Evolutionary conservation across 2,888 invertebrate genomes (phyloP).

Genomic region (Bombylius major): DNA sequence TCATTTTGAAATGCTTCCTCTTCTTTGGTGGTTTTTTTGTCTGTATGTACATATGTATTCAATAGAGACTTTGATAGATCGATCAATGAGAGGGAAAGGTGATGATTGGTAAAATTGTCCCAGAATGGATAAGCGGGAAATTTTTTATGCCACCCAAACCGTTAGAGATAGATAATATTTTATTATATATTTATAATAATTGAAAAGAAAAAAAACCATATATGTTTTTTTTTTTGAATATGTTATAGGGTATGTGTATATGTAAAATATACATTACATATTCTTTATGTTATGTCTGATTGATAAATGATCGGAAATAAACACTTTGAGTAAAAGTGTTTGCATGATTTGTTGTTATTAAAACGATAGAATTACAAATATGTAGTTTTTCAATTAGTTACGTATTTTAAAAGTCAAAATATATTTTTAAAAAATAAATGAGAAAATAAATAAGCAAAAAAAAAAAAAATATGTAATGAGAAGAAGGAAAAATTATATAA

Average conservation of each 20-base stretch:
- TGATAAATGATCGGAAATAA: slow-evolving; percentile 1
- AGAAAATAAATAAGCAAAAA: too few relatives aligned
- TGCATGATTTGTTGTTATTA: background rate
- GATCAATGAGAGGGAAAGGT: slow-evolving; percentile 1
- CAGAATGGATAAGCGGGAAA: slow-evolving; percentile 4
- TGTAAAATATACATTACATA: too few relatives aligned
- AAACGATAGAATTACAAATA: too few relatives aligned
- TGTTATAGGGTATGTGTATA: too few relatives aligned
- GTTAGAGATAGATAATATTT: background rate
- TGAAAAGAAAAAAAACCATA: too few relatives aligned
- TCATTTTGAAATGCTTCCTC: background rate
- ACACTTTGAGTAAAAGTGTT: slow-evolving; percentile 2
- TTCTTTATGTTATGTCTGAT: background rate
- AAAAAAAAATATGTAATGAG: too few relatives aligned
- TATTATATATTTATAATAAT: too few relatives aligned
- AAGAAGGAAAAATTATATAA: too few relatives aligned
- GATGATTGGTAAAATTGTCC: slow-evolving; percentile 6
- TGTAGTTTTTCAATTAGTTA: too few relatives aligned
- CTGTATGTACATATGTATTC: background rate
- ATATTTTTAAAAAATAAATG: too few relatives aligned
- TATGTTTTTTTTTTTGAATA: too few relatives aligned
- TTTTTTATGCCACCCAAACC: background rate
- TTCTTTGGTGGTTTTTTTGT: background rate
- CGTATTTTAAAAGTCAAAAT: too few relatives aligned
- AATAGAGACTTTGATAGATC: slow-evolving; percentile 1